phyloP scores from a whole-genome alignment of 2,113 vertebrate species.

The Notarius quadriscutis region DNA sequence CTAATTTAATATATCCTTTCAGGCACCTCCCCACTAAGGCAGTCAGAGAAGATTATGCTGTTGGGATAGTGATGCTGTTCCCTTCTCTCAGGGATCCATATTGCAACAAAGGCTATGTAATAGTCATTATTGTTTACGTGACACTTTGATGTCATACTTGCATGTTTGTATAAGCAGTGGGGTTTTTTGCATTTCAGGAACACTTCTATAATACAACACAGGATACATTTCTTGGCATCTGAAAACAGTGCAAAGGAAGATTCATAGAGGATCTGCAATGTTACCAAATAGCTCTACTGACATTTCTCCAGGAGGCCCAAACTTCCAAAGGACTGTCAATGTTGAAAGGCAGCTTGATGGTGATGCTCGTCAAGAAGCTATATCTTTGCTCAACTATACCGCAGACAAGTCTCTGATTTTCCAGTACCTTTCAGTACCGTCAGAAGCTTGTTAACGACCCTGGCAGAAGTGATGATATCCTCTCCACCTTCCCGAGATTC shows the following conservation, averaged over 20 bases:
- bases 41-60: constrained; percentile 49
- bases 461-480: constrained; percentile 40
- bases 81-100: constrained; percentile 57
- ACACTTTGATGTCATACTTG: constrained; percentile 21
- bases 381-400: constrained; percentile 45
- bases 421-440: constrained; percentile 42
- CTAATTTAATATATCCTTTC: constrained; percentile 3
- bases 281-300: background rate
- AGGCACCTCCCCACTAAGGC: constrained; percentile 18
- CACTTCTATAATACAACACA: constrained; percentile 50
- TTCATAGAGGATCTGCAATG: constrained; percentile 1
- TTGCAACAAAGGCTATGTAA: constrained; percentile 51
- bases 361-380: constrained; percentile 51
- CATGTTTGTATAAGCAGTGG: background rate
- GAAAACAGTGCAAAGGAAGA: constrained; percentile 46
- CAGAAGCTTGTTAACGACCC: constrained; percentile 48
- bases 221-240: constrained; percentile 46
- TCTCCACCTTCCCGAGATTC: background rate
- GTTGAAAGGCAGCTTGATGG: constrained; percentile 50
- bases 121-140: constrained; percentile 19
- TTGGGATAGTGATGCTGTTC: constrained; percentile 53
- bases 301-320: constrained; percentile 45
- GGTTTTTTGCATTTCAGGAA: constrained; percentile 33
- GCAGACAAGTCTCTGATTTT: constrained; percentile 40
- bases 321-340: constrained; percentile 42